A percentile compares a stretch with the other conserved stretches of the same genome.
phyloP scores from a whole-genome alignment of 2,113 vertebrate genomes.

The Oreochromis niloticus region DNA sequence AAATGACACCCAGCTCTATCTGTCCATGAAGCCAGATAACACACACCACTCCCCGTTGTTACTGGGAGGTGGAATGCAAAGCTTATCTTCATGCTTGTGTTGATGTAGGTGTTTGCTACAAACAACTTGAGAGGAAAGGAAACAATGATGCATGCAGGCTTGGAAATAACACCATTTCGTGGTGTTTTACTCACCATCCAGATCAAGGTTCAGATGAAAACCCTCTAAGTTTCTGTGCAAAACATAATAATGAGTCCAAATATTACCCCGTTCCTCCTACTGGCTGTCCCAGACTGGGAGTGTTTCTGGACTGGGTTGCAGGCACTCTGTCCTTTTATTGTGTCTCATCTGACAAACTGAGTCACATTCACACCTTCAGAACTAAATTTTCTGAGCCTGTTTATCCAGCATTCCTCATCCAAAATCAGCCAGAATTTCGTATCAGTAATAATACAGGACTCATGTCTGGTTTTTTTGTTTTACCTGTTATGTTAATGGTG shows the following conservation, averaged over 20 bases:
- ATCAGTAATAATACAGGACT: too few species aligned
- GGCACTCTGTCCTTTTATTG: neutral
- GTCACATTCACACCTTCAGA: neutral
- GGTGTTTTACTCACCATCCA: neutral
- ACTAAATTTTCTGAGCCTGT: neutral
- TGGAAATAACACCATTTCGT: neutral
- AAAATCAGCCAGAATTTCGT: too few species aligned
- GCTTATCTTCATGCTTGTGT: neutral
- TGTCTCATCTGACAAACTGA: neutral
- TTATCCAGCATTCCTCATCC: neutral
- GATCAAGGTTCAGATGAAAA: too few species aligned
- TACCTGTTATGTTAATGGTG: too few species aligned
- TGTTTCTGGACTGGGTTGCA: neutral
- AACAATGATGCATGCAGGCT: accelerated
- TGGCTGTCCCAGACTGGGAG: neutral
- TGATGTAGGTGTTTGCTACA: neutral
- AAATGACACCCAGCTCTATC: too few species aligned
- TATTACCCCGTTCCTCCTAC: accelerated
- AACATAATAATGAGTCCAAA: neutral
- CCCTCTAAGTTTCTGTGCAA: neutral
- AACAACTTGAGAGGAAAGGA: neutral
- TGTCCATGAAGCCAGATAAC: too few species aligned
- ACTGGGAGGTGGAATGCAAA: neutral
- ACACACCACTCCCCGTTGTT: too few species aligned
- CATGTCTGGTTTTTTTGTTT: too few species aligned